Conservation (phyloP, 2,888 invertebrate genomes). For the Copidosoma aretas region DNA sequence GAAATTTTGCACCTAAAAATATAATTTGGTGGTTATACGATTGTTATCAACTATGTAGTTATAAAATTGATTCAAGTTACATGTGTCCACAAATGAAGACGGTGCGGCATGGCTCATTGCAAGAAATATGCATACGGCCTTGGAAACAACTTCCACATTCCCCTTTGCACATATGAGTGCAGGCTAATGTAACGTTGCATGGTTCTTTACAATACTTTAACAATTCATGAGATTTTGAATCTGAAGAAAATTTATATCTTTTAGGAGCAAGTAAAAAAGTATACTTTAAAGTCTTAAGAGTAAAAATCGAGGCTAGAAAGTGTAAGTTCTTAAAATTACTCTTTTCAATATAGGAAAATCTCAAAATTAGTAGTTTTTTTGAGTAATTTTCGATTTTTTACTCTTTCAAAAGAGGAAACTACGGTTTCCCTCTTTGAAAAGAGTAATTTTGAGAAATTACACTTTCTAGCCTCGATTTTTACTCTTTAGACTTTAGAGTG, state of each 20-base stretch:
- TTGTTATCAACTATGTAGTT: background rate
- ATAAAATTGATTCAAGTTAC: slow-evolving; percentile 10
- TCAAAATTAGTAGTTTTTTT: too few relatives aligned
- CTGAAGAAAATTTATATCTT: background rate
- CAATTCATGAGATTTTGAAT: slow-evolving; percentile 4
- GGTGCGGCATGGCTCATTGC: background rate
- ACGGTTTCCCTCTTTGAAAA: too few relatives aligned
- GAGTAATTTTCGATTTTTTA: too few relatives aligned
- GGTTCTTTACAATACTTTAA: slow-evolving; percentile 15
- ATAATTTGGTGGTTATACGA: background rate
- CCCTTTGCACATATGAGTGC: slow-evolving; percentile 15
- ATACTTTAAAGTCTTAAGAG: too few relatives aligned
- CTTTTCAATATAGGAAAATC: too few relatives aligned
- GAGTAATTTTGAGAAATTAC: too few relatives aligned
- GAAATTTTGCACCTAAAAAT: slow-evolving; percentile 21
- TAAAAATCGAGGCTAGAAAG: too few relatives aligned
- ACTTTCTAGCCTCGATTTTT: too few relatives aligned
- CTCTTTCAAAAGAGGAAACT: too few relatives aligned
- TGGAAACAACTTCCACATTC: slow-evolving; percentile 17
- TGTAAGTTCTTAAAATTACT: too few relatives aligned
- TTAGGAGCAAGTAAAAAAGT: background rate
- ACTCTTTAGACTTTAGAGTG: too few relatives aligned
- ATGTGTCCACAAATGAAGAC: slow-evolving; percentile 22
- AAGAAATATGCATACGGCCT: slow-evolving; percentile 19
- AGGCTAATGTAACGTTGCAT: slow-evolving; percentile 7